Conservation (phyloP, 2,888 invertebrate genomes). For the Habrosyne pyritoides region DNA sequence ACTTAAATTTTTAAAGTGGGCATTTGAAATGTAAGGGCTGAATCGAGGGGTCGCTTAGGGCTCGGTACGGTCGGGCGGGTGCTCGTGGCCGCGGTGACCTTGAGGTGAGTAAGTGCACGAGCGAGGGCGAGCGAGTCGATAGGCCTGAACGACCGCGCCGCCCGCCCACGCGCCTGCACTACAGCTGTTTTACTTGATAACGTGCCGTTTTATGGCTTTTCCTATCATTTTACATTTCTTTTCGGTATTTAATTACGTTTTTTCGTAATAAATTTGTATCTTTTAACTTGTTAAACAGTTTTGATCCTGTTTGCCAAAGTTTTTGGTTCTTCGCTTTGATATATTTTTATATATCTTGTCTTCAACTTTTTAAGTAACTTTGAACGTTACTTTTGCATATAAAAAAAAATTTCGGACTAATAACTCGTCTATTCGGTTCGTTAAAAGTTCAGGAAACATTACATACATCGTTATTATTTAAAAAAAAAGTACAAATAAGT, state of each 20-base stretch:
- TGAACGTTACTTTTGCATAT: too few relatives aligned
- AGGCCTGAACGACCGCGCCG: constrained; percentile 52
- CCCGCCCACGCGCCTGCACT: constrained; percentile 72
- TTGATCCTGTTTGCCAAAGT: not conserved
- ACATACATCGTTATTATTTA: not conserved
- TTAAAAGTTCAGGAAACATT: not conserved
- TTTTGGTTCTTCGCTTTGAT: not conserved
- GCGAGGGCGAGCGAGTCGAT: constrained; percentile 61
- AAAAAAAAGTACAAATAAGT: not conserved
- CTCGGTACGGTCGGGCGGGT: constrained; percentile 44
- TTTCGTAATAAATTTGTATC: constrained; percentile 13
- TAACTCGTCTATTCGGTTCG: not conserved
- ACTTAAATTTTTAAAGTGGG: constrained; percentile 59
- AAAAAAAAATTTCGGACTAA: not conserved
- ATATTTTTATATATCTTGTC: not conserved
- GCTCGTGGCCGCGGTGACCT: constrained; percentile 59
- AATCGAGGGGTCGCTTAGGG: constrained; percentile 58
- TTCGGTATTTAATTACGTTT: constrained; percentile 13
- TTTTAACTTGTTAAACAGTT: not conserved
- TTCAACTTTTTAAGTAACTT: not conserved
- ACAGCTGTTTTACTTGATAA: constrained; percentile 77
- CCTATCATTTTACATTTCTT: constrained; percentile 31
- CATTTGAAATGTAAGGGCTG: constrained; percentile 59
- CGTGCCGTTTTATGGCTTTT: constrained; percentile 49
- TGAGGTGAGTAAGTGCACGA: constrained; percentile 75